Base-by-base conservation (phyloP, 2,113 vertebrate genomes). In the Ondatra zibethicus region DNA sequence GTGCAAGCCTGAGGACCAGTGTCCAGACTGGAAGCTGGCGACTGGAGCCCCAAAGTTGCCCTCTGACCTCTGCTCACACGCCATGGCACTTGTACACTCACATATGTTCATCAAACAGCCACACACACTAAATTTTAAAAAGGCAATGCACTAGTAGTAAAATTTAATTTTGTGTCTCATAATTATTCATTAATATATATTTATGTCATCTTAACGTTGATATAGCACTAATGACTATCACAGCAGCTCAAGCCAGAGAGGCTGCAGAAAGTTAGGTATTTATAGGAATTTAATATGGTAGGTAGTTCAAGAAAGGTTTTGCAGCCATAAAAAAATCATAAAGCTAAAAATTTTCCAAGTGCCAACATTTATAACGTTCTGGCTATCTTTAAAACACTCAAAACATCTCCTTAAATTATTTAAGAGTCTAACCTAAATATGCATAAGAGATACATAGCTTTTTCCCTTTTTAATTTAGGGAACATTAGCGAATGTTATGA, bases 341-440 rank as follows among this genome's bases (percentile, higher is more conserved):
- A 61, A 87, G 90, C 33, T 92, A 39, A 52, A 94, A 77, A 82
- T 89, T 96, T 81, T 78, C 3, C 50, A 96, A 97, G 80, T 80
- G 29, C 39, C 72, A 63, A 50, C 86, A 88, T 92, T 94, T 92
- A 61, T 42, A 93, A 91, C n/a, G 85, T 50, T 45, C 14, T 70
- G 21, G 5, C 16, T 94, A 89, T 70, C 33, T 72, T 94, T 42
- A 96, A 29, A 91, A 63, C 66, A 70, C 85, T 29, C 2, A 80
- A 68, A n/a, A 31, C 81, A 82, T 68, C 10, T 94, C 72, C 63
- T 81, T 88, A 90, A 68, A 42, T 68, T 70, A 58, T 82, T 88
- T 96, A 85, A 65, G 33, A 73, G 93, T 73, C 33, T 21, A 88
- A 88, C 68, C 23, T 88, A 77, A 86, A 92, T 93, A 93, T 81